These are phyloP conservation scores for Aphelinus certus DNA, from an alignment of 1,140 invertebrate species.

Conservation along the genomic window DNA sequence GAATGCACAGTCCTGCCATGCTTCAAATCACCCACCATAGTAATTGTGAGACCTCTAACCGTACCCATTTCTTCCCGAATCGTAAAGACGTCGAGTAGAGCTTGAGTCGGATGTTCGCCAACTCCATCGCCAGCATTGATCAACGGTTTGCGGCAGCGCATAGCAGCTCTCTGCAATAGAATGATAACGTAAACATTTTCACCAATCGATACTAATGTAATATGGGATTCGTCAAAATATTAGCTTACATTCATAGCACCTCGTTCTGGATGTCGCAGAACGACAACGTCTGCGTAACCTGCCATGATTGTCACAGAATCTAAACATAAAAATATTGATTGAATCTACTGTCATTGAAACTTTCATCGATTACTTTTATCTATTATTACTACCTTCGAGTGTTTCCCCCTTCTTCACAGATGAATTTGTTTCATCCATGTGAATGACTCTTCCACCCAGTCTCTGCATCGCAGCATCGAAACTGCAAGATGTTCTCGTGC, in stretches of 20 bases:
- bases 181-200: slow-evolving; percentile 25
- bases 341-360: background rate
- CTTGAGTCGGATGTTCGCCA: slow-evolving; percentile 99
- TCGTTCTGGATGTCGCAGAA: slow-evolving; percentile 91
- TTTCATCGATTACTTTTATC: too few species aligned
- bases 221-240: background rate
- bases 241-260: slow-evolving; percentile 87
- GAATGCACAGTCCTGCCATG: slow-evolving; percentile 99
- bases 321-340: slow-evolving; percentile 49
- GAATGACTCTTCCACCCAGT: slow-evolving; percentile 90
- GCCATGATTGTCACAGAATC: slow-evolving; percentile 88
- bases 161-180: slow-evolving; percentile 76
- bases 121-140: slow-evolving; percentile 98
- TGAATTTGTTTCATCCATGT: slow-evolving; percentile 88
- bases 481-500: slow-evolving; percentile 94
- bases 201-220: background rate
- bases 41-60: slow-evolving; percentile 93
- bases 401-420: slow-evolving; percentile 97
- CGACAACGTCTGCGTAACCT: slow-evolving; percentile 90
- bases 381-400: slow-evolving; percentile 74
- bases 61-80: slow-evolving; percentile 99
- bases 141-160: slow-evolving; percentile 85
- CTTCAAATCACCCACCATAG: slow-evolving; percentile 95
- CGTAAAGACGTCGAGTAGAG: slow-evolving; percentile 96
- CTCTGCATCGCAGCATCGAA: slow-evolving; percentile 96